phyloP scores from a whole-genome alignment of 1,140 invertebrate species.

The Papilio aristodemus region DNA sequence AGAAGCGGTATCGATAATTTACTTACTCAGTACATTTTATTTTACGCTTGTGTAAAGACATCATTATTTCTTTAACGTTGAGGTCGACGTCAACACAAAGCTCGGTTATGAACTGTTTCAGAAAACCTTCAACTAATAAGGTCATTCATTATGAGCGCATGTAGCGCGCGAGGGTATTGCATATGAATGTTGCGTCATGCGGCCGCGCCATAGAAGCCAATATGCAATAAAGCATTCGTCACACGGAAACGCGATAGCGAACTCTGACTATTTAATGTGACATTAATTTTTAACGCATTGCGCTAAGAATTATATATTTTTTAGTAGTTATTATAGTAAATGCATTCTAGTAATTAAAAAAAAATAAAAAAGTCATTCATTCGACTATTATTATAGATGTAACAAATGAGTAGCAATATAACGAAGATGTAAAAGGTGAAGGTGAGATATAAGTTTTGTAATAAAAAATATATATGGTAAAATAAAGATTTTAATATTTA shows the following conservation, averaged over 20 bases:
- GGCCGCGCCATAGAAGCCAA: conserved; percentile 39
- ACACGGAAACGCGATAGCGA: conserved; percentile 37
- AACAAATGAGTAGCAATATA: no score
- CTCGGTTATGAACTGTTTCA: conserved; percentile 48
- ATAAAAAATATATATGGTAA: neutral
- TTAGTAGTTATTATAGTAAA: no score
- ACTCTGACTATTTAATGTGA: conserved; percentile 35
- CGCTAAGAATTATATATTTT: neutral
- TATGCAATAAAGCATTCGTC: conserved; percentile 41
- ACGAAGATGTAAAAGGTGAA: neutral
- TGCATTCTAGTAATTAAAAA: no score
- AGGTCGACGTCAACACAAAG: conserved; percentile 25
- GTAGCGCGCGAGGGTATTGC: conserved; percentile 46
- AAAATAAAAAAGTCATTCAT: no score
- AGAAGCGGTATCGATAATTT: conserved; percentile 57
- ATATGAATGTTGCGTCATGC: conserved; percentile 56
- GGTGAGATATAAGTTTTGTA: neutral
- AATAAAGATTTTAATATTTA: no score
- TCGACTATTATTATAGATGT: neutral
- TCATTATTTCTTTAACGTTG: conserved; percentile 35
- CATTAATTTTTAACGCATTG: conserved; percentile 7
- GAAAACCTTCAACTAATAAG: conserved; percentile 58
- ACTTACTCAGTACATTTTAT: conserved; percentile 48
- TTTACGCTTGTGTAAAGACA: conserved; percentile 47
- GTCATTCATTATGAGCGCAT: conserved; percentile 58